Conservation (phyloP, 2,888 invertebrate species). For the Dryadula phaetusa region DNA sequence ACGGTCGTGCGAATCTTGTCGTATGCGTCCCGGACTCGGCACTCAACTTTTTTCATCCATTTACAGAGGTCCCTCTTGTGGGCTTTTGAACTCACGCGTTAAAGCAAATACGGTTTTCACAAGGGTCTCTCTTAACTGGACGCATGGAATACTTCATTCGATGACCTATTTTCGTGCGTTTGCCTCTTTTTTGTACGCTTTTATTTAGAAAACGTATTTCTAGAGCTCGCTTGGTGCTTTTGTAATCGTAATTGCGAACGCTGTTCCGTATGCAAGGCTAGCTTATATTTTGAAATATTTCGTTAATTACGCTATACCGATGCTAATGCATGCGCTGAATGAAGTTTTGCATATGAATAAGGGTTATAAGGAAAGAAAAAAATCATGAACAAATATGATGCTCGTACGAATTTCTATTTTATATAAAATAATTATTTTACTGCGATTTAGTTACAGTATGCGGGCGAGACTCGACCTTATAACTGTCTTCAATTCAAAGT, state of each 20-base stretch:
- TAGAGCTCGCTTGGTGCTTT: conserved; percentile 54
- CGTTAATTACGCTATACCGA: conserved; percentile 34
- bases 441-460: not conserved
- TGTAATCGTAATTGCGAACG: conserved; percentile 58
- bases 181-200: conserved; percentile 61
- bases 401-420: not conserved
- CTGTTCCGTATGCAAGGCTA: conserved; percentile 34
- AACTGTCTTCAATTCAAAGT: not conserved
- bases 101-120: conserved; percentile 47
- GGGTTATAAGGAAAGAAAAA: conserved; percentile 6
- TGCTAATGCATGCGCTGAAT: conserved; percentile 5
- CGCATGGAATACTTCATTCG: conserved; percentile 59
- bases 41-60: conserved; percentile 46
- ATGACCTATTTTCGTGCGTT: conserved; percentile 69
- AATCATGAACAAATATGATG: not conserved
- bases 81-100: conserved; percentile 37
- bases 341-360: conserved; percentile 7
- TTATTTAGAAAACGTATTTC: conserved; percentile 59
- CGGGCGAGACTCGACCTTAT: not conserved
- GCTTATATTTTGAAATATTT: conserved; percentile 37
- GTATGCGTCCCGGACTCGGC: conserved; percentile 51
- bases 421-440: not conserved
- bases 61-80: conserved; percentile 37
- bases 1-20: conserved; percentile 56
- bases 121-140: conserved; percentile 52